phyloP scores from a whole-genome alignment of 1,140 invertebrate genomes.

The Drosophila bifasciata region DNA sequence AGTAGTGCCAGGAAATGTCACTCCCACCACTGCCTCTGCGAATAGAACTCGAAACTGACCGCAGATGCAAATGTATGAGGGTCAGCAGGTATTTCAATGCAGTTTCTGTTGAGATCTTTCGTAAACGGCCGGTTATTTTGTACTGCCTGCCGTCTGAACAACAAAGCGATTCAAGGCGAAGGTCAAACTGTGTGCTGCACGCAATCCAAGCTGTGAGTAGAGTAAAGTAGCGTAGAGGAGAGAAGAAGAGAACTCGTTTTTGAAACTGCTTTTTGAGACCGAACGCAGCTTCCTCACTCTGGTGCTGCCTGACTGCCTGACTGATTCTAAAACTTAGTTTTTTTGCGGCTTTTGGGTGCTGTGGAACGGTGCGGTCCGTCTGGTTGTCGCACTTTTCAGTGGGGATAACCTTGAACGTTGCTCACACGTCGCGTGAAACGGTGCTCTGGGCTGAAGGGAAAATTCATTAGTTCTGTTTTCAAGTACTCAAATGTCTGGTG shows the following conservation, averaged over 20 bases:
- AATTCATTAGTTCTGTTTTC: conserved; percentile 31
- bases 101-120: background rate
- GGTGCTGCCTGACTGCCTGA: conserved; percentile 5
- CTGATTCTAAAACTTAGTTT: conserved; percentile 44
- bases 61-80: background rate
- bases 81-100: too few species aligned
- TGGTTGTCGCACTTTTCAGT: too few species aligned
- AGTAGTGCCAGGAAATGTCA: background rate
- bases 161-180: conserved; percentile 50
- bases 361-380: conserved; percentile 5
- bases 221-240: background rate
- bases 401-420: conserved; percentile 59
- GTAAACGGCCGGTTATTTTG: background rate
- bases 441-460: conserved; percentile 25
- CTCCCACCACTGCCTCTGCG: too few species aligned
- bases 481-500: conserved; percentile 25
- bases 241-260: conserved; percentile 42
- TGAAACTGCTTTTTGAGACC: conserved; percentile 4
- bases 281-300: conserved; percentile 54
- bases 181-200: conserved; percentile 34
- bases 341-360: conserved; percentile 42
- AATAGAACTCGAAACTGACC: background rate
- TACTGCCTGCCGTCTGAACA: too few species aligned
- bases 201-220: conserved; percentile 9
- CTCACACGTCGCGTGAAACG: conserved; percentile 52